These are phyloP conservation scores for Chunga burmeisteri DNA, from an alignment of 2,113 vertebrate species.

Conservation along the genomic window DNA sequence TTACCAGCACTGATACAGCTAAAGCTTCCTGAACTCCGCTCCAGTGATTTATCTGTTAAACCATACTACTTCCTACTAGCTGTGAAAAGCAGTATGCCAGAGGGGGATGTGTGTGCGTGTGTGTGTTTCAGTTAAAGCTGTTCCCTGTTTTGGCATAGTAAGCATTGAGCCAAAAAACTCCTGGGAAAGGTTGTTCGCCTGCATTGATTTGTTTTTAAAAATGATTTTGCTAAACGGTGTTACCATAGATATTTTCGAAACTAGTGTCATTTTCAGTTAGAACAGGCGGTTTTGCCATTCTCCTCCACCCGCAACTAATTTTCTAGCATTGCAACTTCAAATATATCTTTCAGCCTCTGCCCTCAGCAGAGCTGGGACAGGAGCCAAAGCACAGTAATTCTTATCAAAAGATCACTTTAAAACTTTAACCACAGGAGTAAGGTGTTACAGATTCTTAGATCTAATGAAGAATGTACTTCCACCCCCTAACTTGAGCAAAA, in stretches of 20 bases:
- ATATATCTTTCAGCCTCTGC: neutral
- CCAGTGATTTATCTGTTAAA: neutral
- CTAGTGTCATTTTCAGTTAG: neutral
- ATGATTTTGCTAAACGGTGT: neutral
- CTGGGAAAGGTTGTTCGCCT: neutral
- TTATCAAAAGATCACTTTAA: slow-evolving; percentile 17
- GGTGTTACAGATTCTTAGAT: neutral
- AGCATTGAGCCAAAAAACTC: neutral
- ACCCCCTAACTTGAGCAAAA: neutral
- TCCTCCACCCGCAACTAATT: neutral
- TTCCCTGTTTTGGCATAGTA: neutral
- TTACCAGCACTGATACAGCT: neutral
- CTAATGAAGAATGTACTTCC: neutral
- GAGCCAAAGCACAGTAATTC: slow-evolving; percentile 4
- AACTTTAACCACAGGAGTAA: slow-evolving; percentile 2
- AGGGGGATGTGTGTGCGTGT: too few relatives aligned
- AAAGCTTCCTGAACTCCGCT: neutral
- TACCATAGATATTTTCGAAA: neutral
- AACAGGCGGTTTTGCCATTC: neutral
- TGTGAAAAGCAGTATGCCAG: neutral
- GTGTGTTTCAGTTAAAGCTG: neutral
- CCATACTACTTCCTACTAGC: neutral
- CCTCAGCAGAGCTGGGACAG: slow-evolving; percentile 12
- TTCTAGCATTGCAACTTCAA: neutral
- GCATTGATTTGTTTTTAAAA: neutral